Evolutionary conservation across 2,113 vertebrate species (phyloP).

Genomic region (Oxyura jamaicensis): DNA sequence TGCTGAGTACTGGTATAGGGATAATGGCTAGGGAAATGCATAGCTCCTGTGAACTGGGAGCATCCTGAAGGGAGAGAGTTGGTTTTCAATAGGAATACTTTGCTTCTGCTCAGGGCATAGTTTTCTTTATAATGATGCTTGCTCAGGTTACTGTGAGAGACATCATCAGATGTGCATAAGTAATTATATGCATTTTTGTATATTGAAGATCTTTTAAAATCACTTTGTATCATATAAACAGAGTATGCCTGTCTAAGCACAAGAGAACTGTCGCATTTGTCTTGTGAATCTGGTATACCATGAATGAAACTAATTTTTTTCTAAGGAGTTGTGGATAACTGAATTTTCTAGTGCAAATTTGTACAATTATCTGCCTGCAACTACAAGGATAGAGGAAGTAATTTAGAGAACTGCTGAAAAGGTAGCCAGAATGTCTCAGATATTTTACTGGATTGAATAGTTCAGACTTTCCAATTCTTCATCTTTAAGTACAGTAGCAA

Average conservation of each 20-base stretch:
- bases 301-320: neutral
- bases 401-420: neutral
- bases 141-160: neutral
- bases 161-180: neutral
- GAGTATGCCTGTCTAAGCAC: neutral
- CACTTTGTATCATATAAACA: neutral
- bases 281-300: accelerated
- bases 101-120: neutral
- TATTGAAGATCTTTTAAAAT: neutral
- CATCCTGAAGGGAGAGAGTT: neutral
- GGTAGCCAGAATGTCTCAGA: neutral
- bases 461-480: neutral
- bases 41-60: neutral
- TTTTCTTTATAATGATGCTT: neutral
- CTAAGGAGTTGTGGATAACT: neutral
- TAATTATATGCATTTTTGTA: neutral
- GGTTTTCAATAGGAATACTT: neutral
- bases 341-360: neutral
- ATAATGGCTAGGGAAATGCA: neutral
- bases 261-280: neutral
- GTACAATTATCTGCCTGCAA: neutral
- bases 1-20: neutral
- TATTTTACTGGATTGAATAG: neutral
- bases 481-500: neutral
- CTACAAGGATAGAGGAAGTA: neutral